Base-by-base conservation (phyloP, 2,888 invertebrate genomes). In the Synergus gifuensis region DNA sequence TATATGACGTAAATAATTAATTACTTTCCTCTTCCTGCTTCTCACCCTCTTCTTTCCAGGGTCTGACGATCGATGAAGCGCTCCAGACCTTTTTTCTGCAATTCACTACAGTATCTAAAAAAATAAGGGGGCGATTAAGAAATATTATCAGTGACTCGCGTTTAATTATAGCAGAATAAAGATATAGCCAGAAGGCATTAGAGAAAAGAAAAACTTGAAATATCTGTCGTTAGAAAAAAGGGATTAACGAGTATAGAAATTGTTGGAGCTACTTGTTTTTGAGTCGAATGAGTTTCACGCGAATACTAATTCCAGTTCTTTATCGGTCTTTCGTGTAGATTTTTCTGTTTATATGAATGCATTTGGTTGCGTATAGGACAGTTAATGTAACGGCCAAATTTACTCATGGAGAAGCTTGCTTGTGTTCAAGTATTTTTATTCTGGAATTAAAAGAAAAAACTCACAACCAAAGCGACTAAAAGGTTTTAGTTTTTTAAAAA, bases 1-100 rank as follows among this genome's bases (percentile, higher is more conserved):
- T 54, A 73, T 73, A 73, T 73, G 73, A 54, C 36, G 73, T 49
- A 73, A 73, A 73, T 73, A 73, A 73, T 73, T 73, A 73, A 73
- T 73, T 73, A 73, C 73, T 73, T 73, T 73, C 54, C 73, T 73
- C 73, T 73, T 28, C 49, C 73, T 73, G 73, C 54, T 73, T 54
- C 73, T 73, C 73, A 73, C 54, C 73, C 73, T 49, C 73, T 22
- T 22, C 28, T 67, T 49, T 73, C 73, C 49, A 73, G 49, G 73
- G 49, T 54, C 73, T 49, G 49, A 73, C 73, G 73, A 73, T 73
- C 73, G 73, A 73, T 73, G 73, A 73, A 73, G 73, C 73, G 36
- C 73, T 54, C 54, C 49, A 73, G 73, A 73, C 28, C 54, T 54
- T 69, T 73, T 67, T 73, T 73, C 28, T 49, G 49, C 54, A 22